phyloP scores from a whole-genome alignment of 2,113 vertebrate genomes.

The Mola mola region DNA sequence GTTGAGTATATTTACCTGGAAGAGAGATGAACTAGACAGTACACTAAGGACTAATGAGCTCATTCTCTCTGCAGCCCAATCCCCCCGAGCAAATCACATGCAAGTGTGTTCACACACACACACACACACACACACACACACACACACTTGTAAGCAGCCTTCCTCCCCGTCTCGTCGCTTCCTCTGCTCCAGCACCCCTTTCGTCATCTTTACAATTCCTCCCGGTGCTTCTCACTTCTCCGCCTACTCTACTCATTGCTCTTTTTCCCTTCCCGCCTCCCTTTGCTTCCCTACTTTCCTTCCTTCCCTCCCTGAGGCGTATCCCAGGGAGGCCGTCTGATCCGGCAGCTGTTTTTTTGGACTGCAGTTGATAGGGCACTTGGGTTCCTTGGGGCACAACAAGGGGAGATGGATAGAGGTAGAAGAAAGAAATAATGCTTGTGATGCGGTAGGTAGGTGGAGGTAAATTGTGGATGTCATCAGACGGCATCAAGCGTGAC shows the following conservation, averaged over 20 bases:
- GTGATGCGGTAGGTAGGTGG: neutral
- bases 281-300: slow-evolving; percentile 10
- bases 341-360: slow-evolving; percentile 74
- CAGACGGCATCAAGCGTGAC: neutral
- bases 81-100: no score
- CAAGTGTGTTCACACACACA: no score
- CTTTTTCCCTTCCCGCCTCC: slow-evolving; percentile 3
- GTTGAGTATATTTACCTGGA: slow-evolving; percentile 54
- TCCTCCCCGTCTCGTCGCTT: slow-evolving; percentile 9
- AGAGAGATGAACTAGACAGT: slow-evolving; percentile 38
- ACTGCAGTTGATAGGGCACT: slow-evolving; percentile 63
- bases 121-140: slow-evolving; percentile 2
- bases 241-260: slow-evolving; percentile 9
- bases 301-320: slow-evolving; percentile 52
- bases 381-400: slow-evolving; percentile 57
- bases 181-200: slow-evolving; percentile 14
- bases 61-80: slow-evolving; percentile 41
- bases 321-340: slow-evolving; percentile 66
- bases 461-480: slow-evolving; percentile 1
- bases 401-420: slow-evolving; percentile 1
- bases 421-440: neutral
- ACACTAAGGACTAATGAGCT: slow-evolving; percentile 70
- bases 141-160: no score
- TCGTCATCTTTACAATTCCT: slow-evolving; percentile 38
- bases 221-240: slow-evolving; percentile 25